Conservation (phyloP, 2,797 vertebrate species). For the Enteromius unitaeniatus region DNA sequence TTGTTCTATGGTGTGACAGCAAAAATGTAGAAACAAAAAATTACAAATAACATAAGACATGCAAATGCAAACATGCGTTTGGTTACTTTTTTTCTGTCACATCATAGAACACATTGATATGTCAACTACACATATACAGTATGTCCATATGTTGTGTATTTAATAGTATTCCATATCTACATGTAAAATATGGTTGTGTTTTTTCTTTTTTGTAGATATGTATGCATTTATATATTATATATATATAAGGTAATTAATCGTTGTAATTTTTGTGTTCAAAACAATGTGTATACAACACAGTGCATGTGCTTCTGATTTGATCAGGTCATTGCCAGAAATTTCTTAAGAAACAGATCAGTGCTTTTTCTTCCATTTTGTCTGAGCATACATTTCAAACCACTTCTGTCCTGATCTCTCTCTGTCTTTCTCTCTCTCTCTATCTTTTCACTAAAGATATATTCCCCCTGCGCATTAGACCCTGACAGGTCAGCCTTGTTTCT, state of each 20-base stretch:
- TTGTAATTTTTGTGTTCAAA: not conserved
- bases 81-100: too few relatives aligned
- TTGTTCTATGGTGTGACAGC: too few relatives aligned
- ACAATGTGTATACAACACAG: not conserved
- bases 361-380: constrained; percentile 16
- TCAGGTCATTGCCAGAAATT: not conserved
- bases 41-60: too few relatives aligned
- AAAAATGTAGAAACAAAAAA: too few relatives aligned
- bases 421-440: constrained; percentile 1
- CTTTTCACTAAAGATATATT: constrained; percentile 38
- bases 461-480: constrained; percentile 30
- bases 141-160: too few relatives aligned
- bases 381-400: constrained; percentile 27
- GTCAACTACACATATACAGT: too few relatives aligned
- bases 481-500: constrained; percentile 46
- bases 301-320: not conserved
- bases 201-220: too few relatives aligned
- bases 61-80: too few relatives aligned
- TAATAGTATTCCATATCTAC: too few relatives aligned
- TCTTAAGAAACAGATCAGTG: not conserved
- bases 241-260: not conserved
- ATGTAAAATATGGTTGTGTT: too few relatives aligned
- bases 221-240: too few relatives aligned
- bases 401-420: not conserved
- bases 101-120: too few relatives aligned